phyloP scores from a whole-genome alignment of 1,140 invertebrate species.

The Sarcophaga bullata region DNA sequence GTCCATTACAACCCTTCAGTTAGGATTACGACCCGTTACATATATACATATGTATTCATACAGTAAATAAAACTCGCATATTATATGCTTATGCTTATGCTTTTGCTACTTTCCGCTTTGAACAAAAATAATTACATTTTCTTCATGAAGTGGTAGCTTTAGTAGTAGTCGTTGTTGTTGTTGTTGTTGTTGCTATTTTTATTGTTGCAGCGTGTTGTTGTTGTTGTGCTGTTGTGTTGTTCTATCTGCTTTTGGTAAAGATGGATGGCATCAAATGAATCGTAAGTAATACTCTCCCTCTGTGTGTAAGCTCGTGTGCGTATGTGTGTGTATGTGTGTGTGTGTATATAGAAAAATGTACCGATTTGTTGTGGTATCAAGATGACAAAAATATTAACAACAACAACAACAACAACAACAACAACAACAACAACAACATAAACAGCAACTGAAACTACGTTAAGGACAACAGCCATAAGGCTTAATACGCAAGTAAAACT shows the following conservation, averaged over 20 bases:
- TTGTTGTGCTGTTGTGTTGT: not conserved
- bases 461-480: not conserved
- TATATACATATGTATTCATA: not conserved
- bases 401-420: not conserved
- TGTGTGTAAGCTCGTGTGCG: too few relatives aligned
- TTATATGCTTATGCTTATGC: not conserved
- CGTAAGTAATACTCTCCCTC: not conserved
- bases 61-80: slow-evolving; percentile 6
- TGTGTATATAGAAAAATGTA: not conserved
- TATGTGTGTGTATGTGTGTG: not conserved
- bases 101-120: not conserved
- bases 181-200: not conserved
- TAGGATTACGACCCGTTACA: not conserved
- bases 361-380: not conserved
- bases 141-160: not conserved
- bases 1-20: not conserved
- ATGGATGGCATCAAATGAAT: slow-evolving; percentile 26
- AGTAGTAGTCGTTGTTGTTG: not conserved
- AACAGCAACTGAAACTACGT: too few relatives aligned
- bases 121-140: slow-evolving; percentile 32
- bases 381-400: not conserved
- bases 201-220: too few relatives aligned
- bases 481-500: too few relatives aligned
- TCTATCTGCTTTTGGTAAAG: not conserved
- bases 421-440: not conserved